Base-by-base conservation (phyloP, 2,113 vertebrate species). In the Serilophus lunatus region DNA sequence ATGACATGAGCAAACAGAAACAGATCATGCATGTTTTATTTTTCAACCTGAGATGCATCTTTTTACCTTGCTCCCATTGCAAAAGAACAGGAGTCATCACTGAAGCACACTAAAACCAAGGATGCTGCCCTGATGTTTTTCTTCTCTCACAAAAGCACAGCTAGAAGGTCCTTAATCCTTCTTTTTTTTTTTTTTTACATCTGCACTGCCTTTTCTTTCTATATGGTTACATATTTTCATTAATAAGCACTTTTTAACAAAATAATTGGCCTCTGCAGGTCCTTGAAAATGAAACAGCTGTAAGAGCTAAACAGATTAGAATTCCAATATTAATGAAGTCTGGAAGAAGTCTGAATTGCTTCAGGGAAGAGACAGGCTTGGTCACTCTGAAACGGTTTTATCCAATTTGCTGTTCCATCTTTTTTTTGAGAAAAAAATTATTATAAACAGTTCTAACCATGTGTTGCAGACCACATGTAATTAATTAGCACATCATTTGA, bases 301-400 rank as follows among this genome's bases (percentile, higher is more conserved):
- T 49, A 66, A 93, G 59, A 93, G 72, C 64, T 74, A 56, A 90
- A 95, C 22, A 89, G 86, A 93, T 96, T 92, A 89, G 92, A 97
- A 96, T 95, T 92, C 57, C 59, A 92, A 54, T 47, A 70, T 95
- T 96, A 96, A 96, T 90, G 82, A 95, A 94, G 63, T 90, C 82
- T 79, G 61, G 72, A 76, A 84, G 89, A 68, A 91, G 42, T 59
- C 20, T 80, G 51, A 79, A 80, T 87, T 72, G 82, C 90, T 95
- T 54, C 82, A 72, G 54, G 90, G 88, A 95, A 88, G 76, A 83
- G 88, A 76, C 11, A 86, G 40, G 22, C 38, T 79, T 47, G 51
- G 69, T 78, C 69, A 90, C 69, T 86, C 90, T 66, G 80, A 91
- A 93, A 81, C 25, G 90, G 57, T 89, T 93, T 76, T 75, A 69